Base-by-base conservation (phyloP, 2,888 invertebrate genomes). In the Drosophila parthenogenetica region DNA sequence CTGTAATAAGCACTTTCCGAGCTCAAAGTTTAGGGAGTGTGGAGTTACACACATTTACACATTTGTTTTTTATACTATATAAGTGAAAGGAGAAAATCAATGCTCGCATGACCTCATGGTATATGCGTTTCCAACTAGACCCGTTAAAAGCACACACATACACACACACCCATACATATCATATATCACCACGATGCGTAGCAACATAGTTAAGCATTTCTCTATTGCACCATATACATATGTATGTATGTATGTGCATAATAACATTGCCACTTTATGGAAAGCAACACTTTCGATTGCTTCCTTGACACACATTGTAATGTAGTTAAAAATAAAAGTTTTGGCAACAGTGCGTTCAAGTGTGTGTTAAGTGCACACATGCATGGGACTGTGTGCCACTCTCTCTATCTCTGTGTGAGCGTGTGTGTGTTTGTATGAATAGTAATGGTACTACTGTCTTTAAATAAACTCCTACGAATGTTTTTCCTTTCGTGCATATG, bases 51-150 rank as follows among this genome's bases (percentile, higher is more conserved):
- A 42, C 37, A 58, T 42, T 37, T 17, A 17, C 16, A 32, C 5
- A 16, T 22, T 35, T 25, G 22, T 45, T 8, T 25, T 45, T 2
- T 25, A 4, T 14, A 49, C 17, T 29, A 29, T 29, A 16, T 42
- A 14, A 22, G 39, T 57, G n/a, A 45, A 39, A 17, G 17, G 17
- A 43, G 37, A 76, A 76, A 77, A 76, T 76, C 66, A 69, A 76
- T 78, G 57, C 40, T 68, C 50, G 54, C 59, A 61, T 74, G 76
- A 78, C 69, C 60, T 73, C 69, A 78, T 69, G 32, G 35, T n/a
- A 16, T 42, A 22, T 49, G 35, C 32, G 45, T 77, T 65, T 43
- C 42, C 13, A 46, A 53, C 43, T 43, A 58, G 53, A 10, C 13
- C 42, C 29, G 17, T 19, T 17, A 55, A 48, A n/a, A 45, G 43